A percentile compares a stretch with the other conserved stretches of the same genome.
Conservation (phyloP, 2,888 invertebrate species). For the Orthosia gracilis region DNA sequence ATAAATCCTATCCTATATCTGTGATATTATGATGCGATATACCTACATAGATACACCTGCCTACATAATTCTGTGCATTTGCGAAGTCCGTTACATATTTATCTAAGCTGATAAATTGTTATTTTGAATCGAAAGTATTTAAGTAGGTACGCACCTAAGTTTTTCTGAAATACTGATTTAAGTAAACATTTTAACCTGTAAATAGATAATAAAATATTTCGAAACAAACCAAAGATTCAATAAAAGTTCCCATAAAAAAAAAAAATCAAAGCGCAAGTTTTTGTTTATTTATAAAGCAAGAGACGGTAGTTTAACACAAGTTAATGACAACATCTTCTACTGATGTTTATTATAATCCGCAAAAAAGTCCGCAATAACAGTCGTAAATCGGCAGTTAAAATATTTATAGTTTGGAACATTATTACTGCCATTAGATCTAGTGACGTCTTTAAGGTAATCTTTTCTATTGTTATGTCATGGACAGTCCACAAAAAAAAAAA, state of each 20-base stretch:
- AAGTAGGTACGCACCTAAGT: no score
- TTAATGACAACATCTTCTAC: conserved; percentile 19
- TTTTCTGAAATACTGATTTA: neutral
- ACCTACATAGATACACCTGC: no score
- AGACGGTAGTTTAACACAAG: conserved; percentile 39
- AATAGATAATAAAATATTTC: neutral
- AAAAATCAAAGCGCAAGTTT: neutral
- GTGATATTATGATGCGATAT: neutral
- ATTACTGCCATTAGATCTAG: conserved; percentile 39
- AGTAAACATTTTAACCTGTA: neutral
- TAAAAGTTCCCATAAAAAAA: neutral
- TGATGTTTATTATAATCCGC: conserved; percentile 26
- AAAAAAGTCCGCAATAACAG: conserved; percentile 30
- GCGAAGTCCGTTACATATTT: neutral
- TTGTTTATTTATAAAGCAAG: conserved; percentile 28
- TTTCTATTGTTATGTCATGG: conserved; percentile 32
- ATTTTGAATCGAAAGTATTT: neutral
- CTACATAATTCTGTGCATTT: neutral
- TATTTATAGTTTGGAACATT: conserved; percentile 50
- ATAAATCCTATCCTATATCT: no score
- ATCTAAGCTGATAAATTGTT: neutral
- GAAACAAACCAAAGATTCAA: neutral
- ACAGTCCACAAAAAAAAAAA: conserved; percentile 9
- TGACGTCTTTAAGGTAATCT: conserved; percentile 52
- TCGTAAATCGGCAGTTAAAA: conserved; percentile 36